phyloP scores from a whole-genome alignment of 2,113 vertebrate species.

The Climacteris rufus region DNA sequence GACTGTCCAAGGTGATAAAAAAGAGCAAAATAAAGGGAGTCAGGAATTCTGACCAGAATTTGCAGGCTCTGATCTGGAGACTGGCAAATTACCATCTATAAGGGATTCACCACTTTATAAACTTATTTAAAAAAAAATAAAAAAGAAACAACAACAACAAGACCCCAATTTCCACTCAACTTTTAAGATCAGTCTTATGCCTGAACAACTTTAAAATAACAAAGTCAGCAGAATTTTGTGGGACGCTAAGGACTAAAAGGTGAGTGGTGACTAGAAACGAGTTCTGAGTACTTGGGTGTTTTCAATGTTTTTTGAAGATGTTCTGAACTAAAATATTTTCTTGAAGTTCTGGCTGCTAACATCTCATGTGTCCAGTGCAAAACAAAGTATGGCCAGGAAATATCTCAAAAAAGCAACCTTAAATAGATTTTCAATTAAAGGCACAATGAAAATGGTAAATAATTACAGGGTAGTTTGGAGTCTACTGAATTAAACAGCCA shows the following conservation, averaged over 20 bases:
- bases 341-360: not conserved
- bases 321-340: not conserved
- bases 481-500: not conserved
- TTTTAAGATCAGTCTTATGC: not conserved
- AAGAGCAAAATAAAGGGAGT: not conserved
- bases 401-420: not conserved
- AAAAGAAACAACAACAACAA: not conserved
- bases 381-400: not conserved
- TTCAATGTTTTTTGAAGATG: not conserved
- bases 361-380: not conserved
- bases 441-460: not conserved
- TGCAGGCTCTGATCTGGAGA: not conserved
- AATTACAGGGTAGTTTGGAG: not conserved
- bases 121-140: not conserved
- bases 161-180: not conserved
- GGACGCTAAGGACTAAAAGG: not conserved
- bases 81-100: fast-evolving
- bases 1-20: not conserved
- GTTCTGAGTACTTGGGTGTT: not conserved
- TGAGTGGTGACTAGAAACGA: not conserved
- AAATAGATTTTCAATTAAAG: not conserved
- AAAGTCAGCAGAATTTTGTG: not conserved
- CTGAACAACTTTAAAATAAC: not conserved
- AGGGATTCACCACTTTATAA: not conserved
- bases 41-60: not conserved